Base-by-base conservation (phyloP, 2,113 vertebrate species). In the Pterocles burchelli region DNA sequence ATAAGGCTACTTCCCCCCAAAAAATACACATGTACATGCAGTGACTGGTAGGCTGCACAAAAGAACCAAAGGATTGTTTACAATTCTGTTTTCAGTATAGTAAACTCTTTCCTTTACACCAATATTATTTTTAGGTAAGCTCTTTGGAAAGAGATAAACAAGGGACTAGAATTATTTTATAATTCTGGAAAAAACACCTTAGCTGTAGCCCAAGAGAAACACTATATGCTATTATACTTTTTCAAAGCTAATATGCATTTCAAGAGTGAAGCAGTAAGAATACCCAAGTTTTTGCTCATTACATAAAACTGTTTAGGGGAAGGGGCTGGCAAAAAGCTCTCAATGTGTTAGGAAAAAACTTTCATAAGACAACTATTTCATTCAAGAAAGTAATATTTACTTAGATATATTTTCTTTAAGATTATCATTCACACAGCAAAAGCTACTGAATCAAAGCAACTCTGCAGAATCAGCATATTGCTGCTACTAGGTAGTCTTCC, bases 1-100 rank as follows among this genome's bases (percentile, higher is more conserved):
- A 11, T 52, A 58, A 25, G 10, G 19, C 4, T 63, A 28, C 38
- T 51, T 68, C 12, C 8, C 2, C 34, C 4, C 1, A 3, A 0
- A 1, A 81, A 46, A 63, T 2, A 61, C 1, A 8, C 0, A 0
- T 8, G 2, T 45, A 58, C 0, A 0, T 46, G 17, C 28, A 67
- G 5, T 36, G 20, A 84, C 54, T 54, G 49, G 10, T 5, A 89
- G 13, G 26, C 9, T 78, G 19, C 15, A 77, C 10, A 41, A 3
- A 77, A 55, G 28, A 95, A 73, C 6, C 1, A 22, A 74, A 77
- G 54, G n/a, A 75, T 12, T 71, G 7, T 22, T 14, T 31, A 33
- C 58, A 73, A 58, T 43, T 52, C 38, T 46, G 5, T 34, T 87
- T 73, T 74, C 46, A 26, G 5, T 29, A 73, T 11, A 48, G 16